Conservation (phyloP, 1,140 invertebrate genomes). For the Brachystomella parvula region DNA sequence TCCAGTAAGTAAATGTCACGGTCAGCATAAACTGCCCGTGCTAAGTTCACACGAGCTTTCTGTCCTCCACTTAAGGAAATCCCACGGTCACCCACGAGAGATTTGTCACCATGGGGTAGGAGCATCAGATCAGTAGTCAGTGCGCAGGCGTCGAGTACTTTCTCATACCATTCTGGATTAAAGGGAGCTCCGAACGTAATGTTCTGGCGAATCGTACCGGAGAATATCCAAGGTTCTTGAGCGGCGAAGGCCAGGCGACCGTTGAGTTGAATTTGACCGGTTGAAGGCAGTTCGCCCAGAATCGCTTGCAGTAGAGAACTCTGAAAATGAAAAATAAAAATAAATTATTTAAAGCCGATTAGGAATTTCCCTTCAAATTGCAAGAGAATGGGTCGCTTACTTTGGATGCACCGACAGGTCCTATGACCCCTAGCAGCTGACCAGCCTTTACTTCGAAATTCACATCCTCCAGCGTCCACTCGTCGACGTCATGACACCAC, state of each 20-base stretch:
- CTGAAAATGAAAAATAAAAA: neutral
- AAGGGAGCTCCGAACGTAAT: conserved; percentile 48
- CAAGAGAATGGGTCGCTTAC: too few relatives aligned
- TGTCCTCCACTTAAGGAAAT: conserved; percentile 52
- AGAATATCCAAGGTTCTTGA: conserved; percentile 64
- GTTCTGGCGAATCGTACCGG: conserved; percentile 46
- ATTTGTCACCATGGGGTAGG: conserved; percentile 48
- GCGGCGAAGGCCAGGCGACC: conserved; percentile 13
- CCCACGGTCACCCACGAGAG: conserved; percentile 51
- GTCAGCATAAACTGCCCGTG: conserved; percentile 36
- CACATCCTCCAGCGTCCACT: conserved; percentile 7
- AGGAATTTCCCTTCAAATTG: too few relatives aligned
- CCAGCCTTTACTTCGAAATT: conserved; percentile 8
- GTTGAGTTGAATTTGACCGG: neutral
- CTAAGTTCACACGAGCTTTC: conserved; percentile 49
- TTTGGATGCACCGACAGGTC: conserved; percentile 71
- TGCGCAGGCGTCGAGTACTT: conserved; percentile 48
- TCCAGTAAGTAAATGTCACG: conserved; percentile 49
- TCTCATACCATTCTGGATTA: conserved; percentile 3
- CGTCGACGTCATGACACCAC: conserved; percentile 7
- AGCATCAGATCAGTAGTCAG: conserved; percentile 48
- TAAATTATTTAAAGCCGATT: neutral
- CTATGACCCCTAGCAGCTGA: conserved; percentile 54
- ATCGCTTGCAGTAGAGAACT: conserved; percentile 17
- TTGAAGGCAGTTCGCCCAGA: conserved; percentile 17